These are phyloP conservation scores for Tapirus terrestris DNA, from an alignment of 2,113 vertebrate species.

Conservation along the genomic window DNA sequence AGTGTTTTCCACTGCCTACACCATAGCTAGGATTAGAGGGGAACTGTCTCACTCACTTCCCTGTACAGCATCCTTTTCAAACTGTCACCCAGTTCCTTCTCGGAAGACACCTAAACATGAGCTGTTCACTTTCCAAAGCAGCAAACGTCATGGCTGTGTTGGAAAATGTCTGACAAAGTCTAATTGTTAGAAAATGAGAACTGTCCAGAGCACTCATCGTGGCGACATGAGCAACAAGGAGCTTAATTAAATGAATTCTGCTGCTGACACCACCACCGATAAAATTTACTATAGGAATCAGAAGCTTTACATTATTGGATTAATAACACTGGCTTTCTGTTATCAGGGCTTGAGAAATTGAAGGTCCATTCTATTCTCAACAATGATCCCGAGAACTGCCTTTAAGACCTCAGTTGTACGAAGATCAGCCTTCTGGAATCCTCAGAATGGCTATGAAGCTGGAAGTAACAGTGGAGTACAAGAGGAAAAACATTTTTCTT, in stretches of 20 bases:
- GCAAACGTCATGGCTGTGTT: not conserved
- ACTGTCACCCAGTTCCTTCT: not conserved
- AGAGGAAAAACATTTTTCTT: not conserved
- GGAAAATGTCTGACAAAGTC: not conserved
- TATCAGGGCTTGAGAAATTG: too few relatives aligned
- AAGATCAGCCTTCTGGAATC: not conserved
- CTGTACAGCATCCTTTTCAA: not conserved
- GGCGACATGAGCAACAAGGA: not conserved
- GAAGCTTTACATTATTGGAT: not conserved
- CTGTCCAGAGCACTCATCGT: fast-evolving
- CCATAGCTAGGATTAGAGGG: not conserved
- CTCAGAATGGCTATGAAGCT: not conserved
- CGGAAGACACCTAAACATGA: not conserved
- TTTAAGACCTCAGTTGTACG: not conserved
- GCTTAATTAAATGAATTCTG: not conserved
- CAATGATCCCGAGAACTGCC: not conserved
- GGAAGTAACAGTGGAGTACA: not conserved
- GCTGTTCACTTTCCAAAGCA: not conserved
- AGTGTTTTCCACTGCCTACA: not conserved
- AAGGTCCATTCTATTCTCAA: not conserved
- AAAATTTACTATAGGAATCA: not conserved
- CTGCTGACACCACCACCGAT: not conserved
- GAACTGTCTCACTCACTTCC: not conserved
- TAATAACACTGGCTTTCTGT: not conserved
- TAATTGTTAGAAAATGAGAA: not conserved